A percentile compares a stretch with the other conserved stretches of the same genome.
Conservation (phyloP, 92 coral and sea anemone genomes). For the Plumapathes pennacea region DNA sequence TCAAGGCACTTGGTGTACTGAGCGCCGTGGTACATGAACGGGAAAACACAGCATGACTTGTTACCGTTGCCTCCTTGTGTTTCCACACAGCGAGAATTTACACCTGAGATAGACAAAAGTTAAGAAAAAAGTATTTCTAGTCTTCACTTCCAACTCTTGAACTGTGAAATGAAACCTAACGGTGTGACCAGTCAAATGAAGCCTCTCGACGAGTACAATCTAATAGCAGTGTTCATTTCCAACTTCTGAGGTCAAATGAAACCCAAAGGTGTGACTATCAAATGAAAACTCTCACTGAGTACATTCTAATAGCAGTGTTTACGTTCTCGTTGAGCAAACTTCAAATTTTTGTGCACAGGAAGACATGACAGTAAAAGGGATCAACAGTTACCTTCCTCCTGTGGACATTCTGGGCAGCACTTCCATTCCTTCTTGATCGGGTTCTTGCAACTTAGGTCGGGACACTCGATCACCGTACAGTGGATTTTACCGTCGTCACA, state of each 20-base stretch:
- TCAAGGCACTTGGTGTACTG: slow-evolving; percentile 79
- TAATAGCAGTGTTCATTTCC: too few species aligned
- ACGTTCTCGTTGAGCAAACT: too few species aligned
- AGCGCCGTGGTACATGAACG: slow-evolving; percentile 79
- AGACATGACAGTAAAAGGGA: too few species aligned
- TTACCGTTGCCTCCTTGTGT: slow-evolving; percentile 72
- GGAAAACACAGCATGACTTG: slow-evolving; percentile 88
- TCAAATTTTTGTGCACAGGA: too few species aligned
- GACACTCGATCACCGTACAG: slow-evolving; percentile 98
- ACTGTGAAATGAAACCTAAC: too few species aligned
- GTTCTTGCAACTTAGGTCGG: slow-evolving; percentile 75
- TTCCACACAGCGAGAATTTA: slow-evolving; percentile 78
- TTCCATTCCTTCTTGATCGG: slow-evolving; percentile 94
- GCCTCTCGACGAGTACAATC: too few species aligned
- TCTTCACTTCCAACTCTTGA: too few species aligned
- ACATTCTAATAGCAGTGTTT: too few species aligned
- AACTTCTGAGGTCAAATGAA: too few species aligned
- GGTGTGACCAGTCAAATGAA: too few species aligned
- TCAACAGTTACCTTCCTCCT: slow-evolving; percentile 81
- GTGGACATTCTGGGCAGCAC: slow-evolving; percentile 95
- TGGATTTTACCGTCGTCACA: slow-evolving; percentile 93
- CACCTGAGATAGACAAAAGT: slow-evolving; percentile 24
- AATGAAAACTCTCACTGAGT: too few species aligned
- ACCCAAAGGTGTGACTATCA: too few species aligned
- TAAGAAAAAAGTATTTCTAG: background rate